Evolutionary conservation across 1,140 invertebrate species (phyloP), one percentile per base, ranked within the genome.

Genomic region (Drosophila gunungcola): DNA sequence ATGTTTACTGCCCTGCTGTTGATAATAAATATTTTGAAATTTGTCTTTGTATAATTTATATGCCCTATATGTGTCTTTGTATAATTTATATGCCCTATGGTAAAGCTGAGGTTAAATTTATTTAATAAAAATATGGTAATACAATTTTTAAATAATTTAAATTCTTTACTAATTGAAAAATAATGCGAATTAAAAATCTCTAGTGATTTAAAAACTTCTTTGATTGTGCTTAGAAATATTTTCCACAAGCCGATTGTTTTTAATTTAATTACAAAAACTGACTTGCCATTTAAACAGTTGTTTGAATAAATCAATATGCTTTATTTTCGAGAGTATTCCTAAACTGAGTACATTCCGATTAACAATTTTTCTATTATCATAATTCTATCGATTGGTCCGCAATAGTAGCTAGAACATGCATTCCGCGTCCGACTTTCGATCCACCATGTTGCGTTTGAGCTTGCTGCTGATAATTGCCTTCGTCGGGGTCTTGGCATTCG

Each of bases 391-490:
- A 49, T 3, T 11, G 4, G 32, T n/a, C n/a, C 25, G 25, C 3
- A 48, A n/a, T n/a, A 12, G 11, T 25, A 29, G 10, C 13, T 51
- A 16, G 16, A 32, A 13, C 49, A 29, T 38, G 63, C 85, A 89
- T 89, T 89, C 60, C 29, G 56, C 64, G 58, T 73, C 39, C 25
- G 75, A 52, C 54, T 54, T 68, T 78, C 68, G 39, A 78, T 36
- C 43, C 84, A 51, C 27, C 53, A 86, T 88, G 83, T 80, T 79
- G 72, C 62, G 77, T 60, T 36, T 49, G 27, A 57, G 60, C 25
- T 57, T 42, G 16, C 34, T 69, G 43, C 43, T 68, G 46, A 6
- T 61, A 34, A 9, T 70, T 29, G 64, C 63, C 42, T 16, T 45
- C 3, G 10, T 70, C 32, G 63, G 91, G 51, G 27, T 51, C 11